Conservation (phyloP, 2,113 vertebrate genomes). For the Mohoua ochrocephala region DNA sequence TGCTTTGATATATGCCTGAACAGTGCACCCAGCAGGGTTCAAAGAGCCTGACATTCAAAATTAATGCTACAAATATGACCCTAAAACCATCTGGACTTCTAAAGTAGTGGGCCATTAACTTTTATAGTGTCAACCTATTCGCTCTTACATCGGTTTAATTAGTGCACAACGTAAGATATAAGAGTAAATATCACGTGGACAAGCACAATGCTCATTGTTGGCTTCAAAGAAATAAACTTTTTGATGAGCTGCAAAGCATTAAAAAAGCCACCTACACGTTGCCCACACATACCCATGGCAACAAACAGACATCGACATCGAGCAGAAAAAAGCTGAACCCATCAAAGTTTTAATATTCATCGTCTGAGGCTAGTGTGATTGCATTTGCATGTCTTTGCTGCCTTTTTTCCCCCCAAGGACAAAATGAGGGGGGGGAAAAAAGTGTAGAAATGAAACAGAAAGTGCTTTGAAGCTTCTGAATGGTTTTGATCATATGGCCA, state of each 20-base stretch:
- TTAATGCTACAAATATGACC: slow-evolving; percentile 20
- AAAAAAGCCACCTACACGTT: slow-evolving; percentile 26
- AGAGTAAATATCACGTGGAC: slow-evolving; percentile 36
- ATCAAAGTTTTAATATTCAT: slow-evolving; percentile 52
- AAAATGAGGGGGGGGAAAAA: background rate
- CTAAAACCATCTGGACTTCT: slow-evolving; percentile 25
- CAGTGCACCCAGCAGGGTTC: background rate
- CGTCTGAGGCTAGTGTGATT: slow-evolving; percentile 20
- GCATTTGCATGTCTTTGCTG: slow-evolving; percentile 49
- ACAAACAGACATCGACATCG: background rate
- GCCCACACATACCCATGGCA: slow-evolving; percentile 34
- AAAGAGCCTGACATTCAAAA: slow-evolving; percentile 29
- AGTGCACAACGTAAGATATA: background rate
- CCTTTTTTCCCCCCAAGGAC: background rate
- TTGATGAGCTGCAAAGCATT: background rate
- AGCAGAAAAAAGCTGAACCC: slow-evolving; percentile 13
- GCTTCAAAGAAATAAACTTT: slow-evolving; percentile 19
- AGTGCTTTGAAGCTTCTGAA: slow-evolving; percentile 30
- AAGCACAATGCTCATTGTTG: slow-evolving; percentile 25
- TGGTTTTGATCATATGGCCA: background rate
- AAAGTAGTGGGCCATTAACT: slow-evolving; percentile 24
- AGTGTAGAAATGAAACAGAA: background rate
- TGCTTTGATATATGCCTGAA: background rate
- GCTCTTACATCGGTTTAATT: slow-evolving; percentile 51
- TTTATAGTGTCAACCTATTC: slow-evolving; percentile 16